Base-by-base conservation (phyloP, 2,888 invertebrate genomes). In the Spilarctia lutea region DNA sequence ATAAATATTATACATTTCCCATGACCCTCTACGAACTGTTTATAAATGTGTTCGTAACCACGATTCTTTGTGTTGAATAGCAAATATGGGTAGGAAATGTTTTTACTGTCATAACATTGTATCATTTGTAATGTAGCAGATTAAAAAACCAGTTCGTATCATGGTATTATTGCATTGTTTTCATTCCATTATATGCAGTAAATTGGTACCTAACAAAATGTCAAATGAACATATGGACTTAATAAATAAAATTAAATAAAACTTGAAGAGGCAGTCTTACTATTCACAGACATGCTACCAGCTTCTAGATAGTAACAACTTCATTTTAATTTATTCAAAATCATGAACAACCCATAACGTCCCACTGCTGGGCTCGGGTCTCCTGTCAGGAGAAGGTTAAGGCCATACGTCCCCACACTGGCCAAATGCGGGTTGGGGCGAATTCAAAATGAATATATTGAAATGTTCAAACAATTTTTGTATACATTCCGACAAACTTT, bases 21-120 rank as follows among this genome's bases (percentile, higher is more conserved):
- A 66, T 74, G 67, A 71, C 35, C 67, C 27, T 70, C 42, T 56
- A 33, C 11, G 71, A 73, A 63, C 71, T 60, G 60, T 60, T 63
- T 70, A 45, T 63, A 39, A 42, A 68, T 35, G 30, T 11, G 68
- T 65, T 45, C 48, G 66, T 39, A 35, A 52, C n/a, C 13, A 48
- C 39, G 20, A 13, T 42, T 27, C 60, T 56, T 27, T 35, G 39
- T 72, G 56, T 56, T 67, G 42, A 52, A 65, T 63, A 39, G 56
- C n/a, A 69, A 69, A 69, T 56, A 56, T n/a, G 39, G 18, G 27
- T 68, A 18, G 30, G 18, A 42, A 45, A 68, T 68, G n/a, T 42
- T 68, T 42, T 45, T 45, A 27, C 42, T 68, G 18, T 45, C 42
- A 27, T 68, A 27, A 68, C 27, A 68, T 68, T 42, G 39, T 42